Percentiles rank a stretch among this genome's conserved stretches.
Evolutionary conservation across 2,113 vertebrate species (phyloP).

Genomic region (Smithornis capensis): DNA sequence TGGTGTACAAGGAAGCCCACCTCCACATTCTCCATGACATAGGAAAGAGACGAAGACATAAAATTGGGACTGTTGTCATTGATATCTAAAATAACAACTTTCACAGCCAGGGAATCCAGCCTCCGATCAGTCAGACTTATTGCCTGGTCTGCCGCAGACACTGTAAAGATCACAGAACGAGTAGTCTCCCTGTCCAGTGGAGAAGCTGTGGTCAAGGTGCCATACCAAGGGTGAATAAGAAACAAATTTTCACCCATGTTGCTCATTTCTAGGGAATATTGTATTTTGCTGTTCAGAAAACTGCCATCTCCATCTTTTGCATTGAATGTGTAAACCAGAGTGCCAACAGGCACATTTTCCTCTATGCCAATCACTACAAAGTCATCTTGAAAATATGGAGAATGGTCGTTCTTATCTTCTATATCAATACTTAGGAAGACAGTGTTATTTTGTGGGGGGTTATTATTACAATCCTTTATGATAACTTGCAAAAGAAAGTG

Average conservation of each 20-base stretch:
- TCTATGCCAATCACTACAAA: conserved; percentile 78
- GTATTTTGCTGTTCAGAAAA: conserved; percentile 82
- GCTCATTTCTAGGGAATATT: conserved; percentile 76
- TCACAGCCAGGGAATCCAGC: conserved; percentile 71
- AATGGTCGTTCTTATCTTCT: conserved; percentile 88
- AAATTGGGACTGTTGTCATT: conserved; percentile 90
- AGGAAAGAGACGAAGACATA: conserved; percentile 64
- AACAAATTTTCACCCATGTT: conserved; percentile 72
- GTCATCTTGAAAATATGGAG: conserved; percentile 82
- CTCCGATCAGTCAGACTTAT: conserved; percentile 71
- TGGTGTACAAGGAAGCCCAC: conserved; percentile 82
- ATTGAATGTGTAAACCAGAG: conserved; percentile 80
- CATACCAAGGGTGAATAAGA: conserved; percentile 79
- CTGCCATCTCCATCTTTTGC: conserved; percentile 87
- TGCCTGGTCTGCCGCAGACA: conserved; percentile 83
- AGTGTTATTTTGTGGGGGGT: conserved; percentile 47
- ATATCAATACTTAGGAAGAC: conserved; percentile 79
- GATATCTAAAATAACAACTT: conserved; percentile 83
- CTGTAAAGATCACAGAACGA: conserved; percentile 71
- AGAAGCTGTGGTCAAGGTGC: conserved; percentile 76
- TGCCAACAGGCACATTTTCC: conserved; percentile 82
- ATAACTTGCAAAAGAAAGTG: conserved; percentile 80
- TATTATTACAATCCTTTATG: conserved; percentile 61
- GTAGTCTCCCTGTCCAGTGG: conserved; percentile 82
- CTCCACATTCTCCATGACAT: conserved; percentile 77